A percentile compares a stretch with the other conserved stretches of the same genome.
Conservation (phyloP, 2,113 vertebrate genomes). For the Mormyrus iriodes region DNA sequence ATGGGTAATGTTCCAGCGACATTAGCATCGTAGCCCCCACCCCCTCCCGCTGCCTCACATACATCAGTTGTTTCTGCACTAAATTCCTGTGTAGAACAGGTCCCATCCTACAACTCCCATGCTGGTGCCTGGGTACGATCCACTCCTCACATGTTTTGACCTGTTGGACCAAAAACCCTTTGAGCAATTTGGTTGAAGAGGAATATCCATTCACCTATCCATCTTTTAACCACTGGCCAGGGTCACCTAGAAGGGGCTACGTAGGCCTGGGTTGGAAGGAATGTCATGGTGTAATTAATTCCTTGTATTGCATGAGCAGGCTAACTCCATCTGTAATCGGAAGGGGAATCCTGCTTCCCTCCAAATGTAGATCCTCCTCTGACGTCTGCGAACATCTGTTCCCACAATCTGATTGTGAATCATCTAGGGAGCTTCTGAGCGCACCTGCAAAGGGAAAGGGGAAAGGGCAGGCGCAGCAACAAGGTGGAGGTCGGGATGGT, state of each 20-base stretch:
- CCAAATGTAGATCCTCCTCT: not conserved
- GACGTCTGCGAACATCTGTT: not conserved
- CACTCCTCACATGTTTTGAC: not conserved
- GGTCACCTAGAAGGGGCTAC: not conserved
- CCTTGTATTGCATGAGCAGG: not conserved
- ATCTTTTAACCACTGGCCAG: not conserved
- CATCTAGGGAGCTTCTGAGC: not conserved
- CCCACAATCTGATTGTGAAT: not conserved
- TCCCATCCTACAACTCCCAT: not conserved
- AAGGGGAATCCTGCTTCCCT: not conserved
- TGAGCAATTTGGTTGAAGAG: not conserved
- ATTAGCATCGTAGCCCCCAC: conserved; percentile 39
- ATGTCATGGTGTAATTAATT: not conserved
- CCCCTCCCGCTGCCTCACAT: conserved; percentile 34
- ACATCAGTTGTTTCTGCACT: conserved; percentile 21
- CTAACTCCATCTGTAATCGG: conserved; percentile 1
- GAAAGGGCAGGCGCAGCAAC: not conserved
- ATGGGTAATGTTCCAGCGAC: conserved; percentile 44
- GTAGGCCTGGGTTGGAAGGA: not conserved
- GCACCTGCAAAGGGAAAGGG: not conserved
- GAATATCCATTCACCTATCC: not conserved
- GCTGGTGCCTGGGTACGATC: not conserved
- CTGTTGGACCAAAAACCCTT: not conserved
- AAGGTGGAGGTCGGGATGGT: not conserved
- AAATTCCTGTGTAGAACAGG: not conserved